phyloP scores from a whole-genome alignment of 1,140 invertebrate genomes.

The Bombus soroeensis region DNA sequence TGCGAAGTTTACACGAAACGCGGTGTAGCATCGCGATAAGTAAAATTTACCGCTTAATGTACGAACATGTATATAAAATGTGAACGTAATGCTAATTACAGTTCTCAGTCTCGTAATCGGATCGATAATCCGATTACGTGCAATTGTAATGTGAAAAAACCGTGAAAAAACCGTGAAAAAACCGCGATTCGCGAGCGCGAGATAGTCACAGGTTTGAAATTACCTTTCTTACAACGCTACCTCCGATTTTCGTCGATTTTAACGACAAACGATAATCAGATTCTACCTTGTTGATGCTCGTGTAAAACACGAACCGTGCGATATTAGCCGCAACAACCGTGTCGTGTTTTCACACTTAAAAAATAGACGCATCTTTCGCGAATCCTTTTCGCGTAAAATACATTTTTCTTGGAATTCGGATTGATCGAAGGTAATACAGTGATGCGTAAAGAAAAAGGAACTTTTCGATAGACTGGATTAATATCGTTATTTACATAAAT shows the following conservation, averaged over 20 bases:
- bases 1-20: constrained; percentile 18
- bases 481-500: too few relatives aligned
- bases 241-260: neutral
- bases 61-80: constrained; percentile 29
- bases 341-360: neutral
- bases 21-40: constrained; percentile 40
- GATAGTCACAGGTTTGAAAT: neutral
- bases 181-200: neutral
- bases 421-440: fast-evolving
- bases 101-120: constrained; percentile 13
- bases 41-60: constrained; percentile 35
- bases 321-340: neutral
- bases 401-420: too few relatives aligned
- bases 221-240: neutral
- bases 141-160: neutral
- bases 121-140: constrained; percentile 43
- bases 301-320: neutral
- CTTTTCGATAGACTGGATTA: neutral
- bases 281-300: neutral
- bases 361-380: neutral
- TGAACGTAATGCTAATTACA: constrained; percentile 37
- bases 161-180: constrained; percentile 1
- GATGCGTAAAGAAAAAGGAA: neutral
- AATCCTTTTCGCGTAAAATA: too few relatives aligned
- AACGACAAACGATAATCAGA: neutral